phyloP scores from a whole-genome alignment of 2,888 invertebrate species.

The Acrobasis consociella region DNA sequence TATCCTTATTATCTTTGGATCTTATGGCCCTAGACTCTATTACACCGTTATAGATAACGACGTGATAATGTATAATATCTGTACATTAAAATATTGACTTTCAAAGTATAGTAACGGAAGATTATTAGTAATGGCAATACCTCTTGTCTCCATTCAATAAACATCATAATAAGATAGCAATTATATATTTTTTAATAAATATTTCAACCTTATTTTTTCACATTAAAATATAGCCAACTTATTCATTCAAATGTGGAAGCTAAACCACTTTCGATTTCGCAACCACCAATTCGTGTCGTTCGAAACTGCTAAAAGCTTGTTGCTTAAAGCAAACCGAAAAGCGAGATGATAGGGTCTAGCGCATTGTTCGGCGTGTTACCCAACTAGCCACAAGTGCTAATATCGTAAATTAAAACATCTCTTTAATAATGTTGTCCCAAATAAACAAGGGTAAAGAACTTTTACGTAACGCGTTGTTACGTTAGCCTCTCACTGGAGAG shows the following conservation, averaged over 20 bases:
- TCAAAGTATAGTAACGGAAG: too few relatives aligned
- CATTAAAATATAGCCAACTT: neutral
- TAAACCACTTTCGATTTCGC: conserved; percentile 38
- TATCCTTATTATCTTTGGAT: too few relatives aligned
- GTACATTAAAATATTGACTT: too few relatives aligned
- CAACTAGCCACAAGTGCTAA: conserved; percentile 64
- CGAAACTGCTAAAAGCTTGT: conserved; percentile 54
- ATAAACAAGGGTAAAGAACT: conserved; percentile 81
- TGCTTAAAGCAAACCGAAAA: conserved; percentile 60
- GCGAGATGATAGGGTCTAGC: conserved; percentile 47
- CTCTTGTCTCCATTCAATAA: too few relatives aligned
- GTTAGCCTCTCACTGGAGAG: conserved; percentile 68
- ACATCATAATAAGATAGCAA: too few relatives aligned
- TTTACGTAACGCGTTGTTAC: conserved; percentile 75
- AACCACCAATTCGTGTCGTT: conserved; percentile 45
- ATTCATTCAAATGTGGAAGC: conserved; percentile 23
- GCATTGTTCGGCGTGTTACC: conserved; percentile 52
- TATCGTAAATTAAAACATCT: conserved; percentile 73
- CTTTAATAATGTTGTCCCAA: conserved; percentile 72
- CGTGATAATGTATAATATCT: too few relatives aligned
- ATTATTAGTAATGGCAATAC: too few relatives aligned
- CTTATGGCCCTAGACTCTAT: too few relatives aligned
- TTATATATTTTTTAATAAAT: neutral
- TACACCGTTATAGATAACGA: too few relatives aligned
- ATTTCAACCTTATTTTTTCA: neutral